phyloP scores from a whole-genome alignment of 2,888 invertebrate species.

The Microchrysa polita region DNA sequence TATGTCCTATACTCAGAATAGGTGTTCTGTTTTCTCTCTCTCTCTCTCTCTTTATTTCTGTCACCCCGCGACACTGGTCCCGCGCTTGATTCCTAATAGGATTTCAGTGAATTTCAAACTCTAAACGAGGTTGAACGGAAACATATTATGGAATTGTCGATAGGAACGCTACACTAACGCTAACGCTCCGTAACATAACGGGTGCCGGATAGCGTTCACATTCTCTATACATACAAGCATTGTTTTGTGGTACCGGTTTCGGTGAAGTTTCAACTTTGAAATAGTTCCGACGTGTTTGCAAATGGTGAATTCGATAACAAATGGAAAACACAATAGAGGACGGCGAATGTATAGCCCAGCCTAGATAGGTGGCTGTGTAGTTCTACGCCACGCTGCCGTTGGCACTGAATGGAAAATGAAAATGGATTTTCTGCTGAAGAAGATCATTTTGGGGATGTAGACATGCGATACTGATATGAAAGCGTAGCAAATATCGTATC shows the following conservation, averaged over 20 bases:
- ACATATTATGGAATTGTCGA: slow-evolving; percentile 36
- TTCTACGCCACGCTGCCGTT: no score
- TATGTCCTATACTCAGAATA: no score
- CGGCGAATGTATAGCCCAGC: background rate
- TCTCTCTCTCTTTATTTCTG: background rate
- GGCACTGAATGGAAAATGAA: background rate
- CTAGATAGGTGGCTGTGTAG: no score
- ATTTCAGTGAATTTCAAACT: slow-evolving; percentile 25
- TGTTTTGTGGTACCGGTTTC: slow-evolving; percentile 34
- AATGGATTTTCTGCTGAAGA: slow-evolving; percentile 6
- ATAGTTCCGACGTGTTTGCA: slow-evolving; percentile 43
- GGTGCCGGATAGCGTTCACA: slow-evolving; percentile 7
- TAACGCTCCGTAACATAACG: slow-evolving; percentile 1
- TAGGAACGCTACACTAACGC: slow-evolving; percentile 4
- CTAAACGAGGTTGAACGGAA: slow-evolving; percentile 35
- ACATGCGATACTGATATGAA: background rate
- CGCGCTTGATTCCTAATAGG: slow-evolving; percentile 29
- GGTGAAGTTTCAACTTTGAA: slow-evolving; percentile 39
- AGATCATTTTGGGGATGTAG: background rate
- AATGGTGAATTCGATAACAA: slow-evolving; percentile 41
- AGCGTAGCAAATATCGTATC: no score
- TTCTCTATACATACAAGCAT: slow-evolving; percentile 1
- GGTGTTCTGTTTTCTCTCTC: background rate
- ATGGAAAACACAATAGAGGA: slow-evolving; percentile 23
- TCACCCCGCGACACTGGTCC: background rate